Conservation (phyloP, 1,140 invertebrate species). For the Drosophila kohkoa region DNA sequence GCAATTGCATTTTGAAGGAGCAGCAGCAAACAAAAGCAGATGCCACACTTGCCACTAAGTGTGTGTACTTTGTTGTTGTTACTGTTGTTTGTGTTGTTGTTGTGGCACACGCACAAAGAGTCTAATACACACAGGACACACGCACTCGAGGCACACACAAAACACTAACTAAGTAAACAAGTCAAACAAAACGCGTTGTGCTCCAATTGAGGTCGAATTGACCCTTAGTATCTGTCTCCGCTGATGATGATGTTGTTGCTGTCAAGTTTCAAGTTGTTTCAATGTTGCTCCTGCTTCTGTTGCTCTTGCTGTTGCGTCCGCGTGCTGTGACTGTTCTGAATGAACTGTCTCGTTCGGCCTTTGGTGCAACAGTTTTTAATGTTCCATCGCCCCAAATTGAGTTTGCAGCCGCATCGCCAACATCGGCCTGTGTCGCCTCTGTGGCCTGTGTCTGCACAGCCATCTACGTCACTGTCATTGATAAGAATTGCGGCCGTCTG, state of each 20-base stretch:
- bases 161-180: constrained; percentile 32
- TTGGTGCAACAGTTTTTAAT: constrained; percentile 83
- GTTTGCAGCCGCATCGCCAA: constrained; percentile 52
- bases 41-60: constrained; percentile 3
- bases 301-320: constrained; percentile 42
- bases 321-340: constrained; percentile 79
- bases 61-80: not conserved
- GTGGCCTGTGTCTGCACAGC: constrained; percentile 57
- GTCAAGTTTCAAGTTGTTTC: constrained; percentile 17
- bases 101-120: constrained; percentile 10
- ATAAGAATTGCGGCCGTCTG: constrained; percentile 71
- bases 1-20: constrained; percentile 50
- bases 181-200: constrained; percentile 8
- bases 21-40: not conserved
- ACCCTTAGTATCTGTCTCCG: constrained; percentile 14
- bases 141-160: constrained; percentile 11
- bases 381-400: constrained; percentile 69
- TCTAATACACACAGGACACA: constrained; percentile 10
- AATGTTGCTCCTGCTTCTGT: constrained; percentile 16
- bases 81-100: no score
- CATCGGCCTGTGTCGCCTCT: not conserved
- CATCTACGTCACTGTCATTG: constrained; percentile 80
- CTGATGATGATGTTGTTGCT: constrained; percentile 10
- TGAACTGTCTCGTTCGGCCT: constrained; percentile 73
- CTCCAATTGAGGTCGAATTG: constrained; percentile 28